Conservation (phyloP, 2,888 invertebrate species). For the Limnephilus lunatus region DNA sequence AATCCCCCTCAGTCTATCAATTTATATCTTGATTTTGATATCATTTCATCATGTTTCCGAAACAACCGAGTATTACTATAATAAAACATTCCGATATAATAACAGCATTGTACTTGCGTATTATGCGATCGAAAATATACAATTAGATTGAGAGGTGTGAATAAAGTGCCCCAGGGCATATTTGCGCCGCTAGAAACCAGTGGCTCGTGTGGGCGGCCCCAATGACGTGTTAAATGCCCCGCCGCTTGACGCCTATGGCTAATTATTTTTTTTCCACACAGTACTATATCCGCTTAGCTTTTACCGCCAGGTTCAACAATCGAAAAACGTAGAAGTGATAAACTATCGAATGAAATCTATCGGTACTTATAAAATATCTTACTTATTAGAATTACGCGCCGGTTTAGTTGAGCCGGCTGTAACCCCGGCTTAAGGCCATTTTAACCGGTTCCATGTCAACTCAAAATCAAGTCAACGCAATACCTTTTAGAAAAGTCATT, state of each 20-base stretch:
- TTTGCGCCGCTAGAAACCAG: constrained; percentile 41
- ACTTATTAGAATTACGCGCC: too few species aligned
- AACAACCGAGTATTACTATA: neutral
- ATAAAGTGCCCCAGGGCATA: constrained; percentile 36
- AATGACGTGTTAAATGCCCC: constrained; percentile 44
- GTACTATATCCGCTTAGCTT: constrained; percentile 24
- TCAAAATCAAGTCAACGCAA: too few species aligned
- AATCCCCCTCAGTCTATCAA: neutral
- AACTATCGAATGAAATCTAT: neutral
- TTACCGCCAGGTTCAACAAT: neutral
- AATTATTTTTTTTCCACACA: constrained; percentile 41
- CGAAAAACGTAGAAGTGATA: neutral
- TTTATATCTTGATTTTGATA: neutral
- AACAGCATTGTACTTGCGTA: constrained; percentile 4
- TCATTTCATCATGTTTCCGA: neutral
- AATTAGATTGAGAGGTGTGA: constrained; percentile 47
- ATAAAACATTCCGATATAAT: constrained; percentile 28
- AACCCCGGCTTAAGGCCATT: too few species aligned
- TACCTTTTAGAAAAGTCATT: too few species aligned
- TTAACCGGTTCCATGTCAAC: too few species aligned
- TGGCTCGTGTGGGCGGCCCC: constrained; percentile 45
- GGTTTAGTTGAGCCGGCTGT: too few species aligned
- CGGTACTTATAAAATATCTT: neutral
- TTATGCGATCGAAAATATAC: constrained; percentile 37
- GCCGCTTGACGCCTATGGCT: constrained; percentile 49